These are phyloP conservation scores for Enteromius afrohamiltoni DNA, from an alignment of 2,797 vertebrate genomes.

Conservation along the genomic window DNA sequence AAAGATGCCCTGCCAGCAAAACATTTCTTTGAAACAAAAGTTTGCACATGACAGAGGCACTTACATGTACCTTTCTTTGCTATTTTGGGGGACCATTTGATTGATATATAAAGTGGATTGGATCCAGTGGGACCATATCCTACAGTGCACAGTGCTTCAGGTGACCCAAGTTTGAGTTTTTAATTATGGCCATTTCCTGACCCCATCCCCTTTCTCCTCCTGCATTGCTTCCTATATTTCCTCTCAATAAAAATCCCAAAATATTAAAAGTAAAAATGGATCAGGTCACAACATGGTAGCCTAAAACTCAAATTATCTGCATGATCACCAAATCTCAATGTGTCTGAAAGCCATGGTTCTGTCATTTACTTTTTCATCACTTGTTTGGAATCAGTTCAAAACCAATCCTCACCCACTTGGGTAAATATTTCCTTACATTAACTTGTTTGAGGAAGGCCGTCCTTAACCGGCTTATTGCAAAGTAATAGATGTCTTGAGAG, in stretches of 20 bases:
- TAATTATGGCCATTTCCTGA: not conserved
- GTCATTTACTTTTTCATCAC: not conserved
- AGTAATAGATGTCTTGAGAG: constrained; percentile 22
- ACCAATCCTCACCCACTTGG: not conserved
- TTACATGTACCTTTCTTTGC: not conserved
- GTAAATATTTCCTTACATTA: constrained; percentile 3
- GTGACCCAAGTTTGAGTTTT: not conserved
- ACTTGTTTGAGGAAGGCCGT: constrained; percentile 7
- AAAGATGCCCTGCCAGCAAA: not conserved
- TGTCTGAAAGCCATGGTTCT: not conserved
- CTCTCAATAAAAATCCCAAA: not conserved
- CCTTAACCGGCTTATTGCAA: constrained; percentile 19
- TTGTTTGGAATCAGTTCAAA: not conserved
- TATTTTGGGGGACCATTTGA: not conserved
- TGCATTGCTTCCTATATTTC: not conserved
- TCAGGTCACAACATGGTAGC: not conserved
- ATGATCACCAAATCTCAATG: not conserved
- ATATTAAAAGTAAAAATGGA: not conserved
- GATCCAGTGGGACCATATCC: not conserved
- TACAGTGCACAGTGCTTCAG: not conserved
- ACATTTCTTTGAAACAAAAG: not conserved
- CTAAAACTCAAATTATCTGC: not conserved
- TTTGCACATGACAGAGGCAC: not conserved
- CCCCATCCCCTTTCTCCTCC: not conserved
- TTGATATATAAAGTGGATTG: not conserved